A percentile compares a stretch with the other conserved stretches of the same genome.
Evolutionary conservation across 2,113 vertebrate species (phyloP).

Genomic region (Trinectes maculatus): DNA sequence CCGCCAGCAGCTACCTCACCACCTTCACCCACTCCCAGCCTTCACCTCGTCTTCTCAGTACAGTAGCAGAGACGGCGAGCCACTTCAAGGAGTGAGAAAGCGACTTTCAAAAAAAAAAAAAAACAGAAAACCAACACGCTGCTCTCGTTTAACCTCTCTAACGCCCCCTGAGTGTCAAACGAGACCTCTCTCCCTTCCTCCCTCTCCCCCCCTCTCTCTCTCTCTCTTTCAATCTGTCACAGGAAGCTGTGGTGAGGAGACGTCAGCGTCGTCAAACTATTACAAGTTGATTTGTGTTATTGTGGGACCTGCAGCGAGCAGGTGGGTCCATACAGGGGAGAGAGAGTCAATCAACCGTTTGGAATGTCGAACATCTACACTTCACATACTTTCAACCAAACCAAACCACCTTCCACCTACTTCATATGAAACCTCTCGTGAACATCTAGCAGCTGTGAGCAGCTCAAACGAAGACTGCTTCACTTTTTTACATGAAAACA

Average conservation of each 20-base stretch:
- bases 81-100: conserved; percentile 73
- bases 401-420: too few relatives aligned
- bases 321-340: too few relatives aligned
- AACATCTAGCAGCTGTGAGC: too few relatives aligned
- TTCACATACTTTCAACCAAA: too few relatives aligned
- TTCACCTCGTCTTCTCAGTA: conserved; percentile 46
- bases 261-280: conserved; percentile 48
- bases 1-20: conserved; percentile 2
- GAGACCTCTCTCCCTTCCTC: conserved; percentile 37
- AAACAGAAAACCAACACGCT: neutral
- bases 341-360: too few relatives aligned
- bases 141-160: conserved; percentile 44
- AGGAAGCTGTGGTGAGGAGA: conserved; percentile 71
- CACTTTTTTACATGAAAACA: too few relatives aligned
- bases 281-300: conserved; percentile 20
- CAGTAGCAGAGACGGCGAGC: conserved; percentile 71
- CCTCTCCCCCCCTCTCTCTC: conserved; percentile 29
- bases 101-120: conserved; percentile 4
- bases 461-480: too few relatives aligned
- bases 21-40: conserved; percentile 46
- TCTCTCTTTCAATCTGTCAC: conserved; percentile 47
- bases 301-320: conserved; percentile 26
- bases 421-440: too few relatives aligned
- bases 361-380: too few relatives aligned
- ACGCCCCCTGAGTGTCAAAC: conserved; percentile 59